Evolutionary conservation across 2,888 invertebrate genomes (phyloP), one percentile per base, ranked within the genome.

Genomic region (Tenthredo amoena): DNA sequence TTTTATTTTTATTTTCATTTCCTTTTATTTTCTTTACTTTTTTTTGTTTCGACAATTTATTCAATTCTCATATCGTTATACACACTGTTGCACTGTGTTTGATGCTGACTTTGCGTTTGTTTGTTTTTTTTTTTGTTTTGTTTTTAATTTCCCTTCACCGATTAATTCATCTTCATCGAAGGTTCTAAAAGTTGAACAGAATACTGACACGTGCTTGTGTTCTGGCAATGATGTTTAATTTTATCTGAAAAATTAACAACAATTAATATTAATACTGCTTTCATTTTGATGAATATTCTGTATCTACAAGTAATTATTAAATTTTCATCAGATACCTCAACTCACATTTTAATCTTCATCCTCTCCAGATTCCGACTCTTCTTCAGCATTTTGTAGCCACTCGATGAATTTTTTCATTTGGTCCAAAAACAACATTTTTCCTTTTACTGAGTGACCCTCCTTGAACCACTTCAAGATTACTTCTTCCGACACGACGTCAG

Each of bases 331-430:
- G 26, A 26, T 82, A 83, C 83, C 71, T 83, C 31, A 0, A 71
- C 65, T 83, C 68, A 68, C 85, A 43, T 68, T 89, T 92, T 93
- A 94, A 90, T 94, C 94, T 68, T 94, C 94, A 58, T 95, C 94
- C 88, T 94, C 95, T 79, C 94, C 96, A 87, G 96, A 95, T 93
- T 96, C 96, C 87, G 95, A 95, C 93, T 96, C 97, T 94, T 99
- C 99, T 94, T 99, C 99, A 86, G 99, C 99, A 94, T 97, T 99
- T 94, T 99, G 98, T 88, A 99, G 95, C 99, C 99, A 99, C 94
- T 99, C 99, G 84, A 99, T 96, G 93, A 99, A 99, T 95, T 98
- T 97, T 94, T 98, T 98, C 98, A 99, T 99, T 95, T 99, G 99
- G 93, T 99, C 99, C 91, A 99, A 96, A 95, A 99, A 99, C 95